phyloP scores from a whole-genome alignment of 2,797 vertebrate species.

The Gastrophryne carolinensis region DNA sequence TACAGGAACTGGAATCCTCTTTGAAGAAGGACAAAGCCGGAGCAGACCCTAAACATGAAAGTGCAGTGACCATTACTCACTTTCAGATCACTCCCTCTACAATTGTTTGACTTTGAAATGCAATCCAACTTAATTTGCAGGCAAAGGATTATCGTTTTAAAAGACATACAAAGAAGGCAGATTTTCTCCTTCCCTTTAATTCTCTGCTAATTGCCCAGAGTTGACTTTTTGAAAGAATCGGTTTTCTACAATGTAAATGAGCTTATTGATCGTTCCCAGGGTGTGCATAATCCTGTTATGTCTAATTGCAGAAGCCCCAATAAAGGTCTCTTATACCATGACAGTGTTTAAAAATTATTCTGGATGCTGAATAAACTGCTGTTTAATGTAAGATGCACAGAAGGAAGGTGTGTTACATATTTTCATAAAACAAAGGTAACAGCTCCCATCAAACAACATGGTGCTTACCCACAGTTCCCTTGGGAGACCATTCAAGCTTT shows the following conservation, averaged over 20 bases:
- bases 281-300: constrained; percentile 33
- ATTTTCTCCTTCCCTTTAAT: constrained; percentile 13
- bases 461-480: too few relatives aligned
- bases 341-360: neutral
- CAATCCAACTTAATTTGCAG: constrained; percentile 35
- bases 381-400: too few relatives aligned
- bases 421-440: too few relatives aligned
- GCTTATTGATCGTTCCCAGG: constrained; percentile 39
- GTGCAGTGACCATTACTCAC: constrained; percentile 26
- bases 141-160: constrained; percentile 29
- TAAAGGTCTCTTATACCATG: neutral
- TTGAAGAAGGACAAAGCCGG: constrained; percentile 1
- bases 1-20: neutral
- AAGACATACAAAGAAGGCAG: constrained; percentile 12
- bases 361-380: neutral
- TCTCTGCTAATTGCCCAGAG: constrained; percentile 32
- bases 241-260: constrained; percentile 22
- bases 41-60: neutral
- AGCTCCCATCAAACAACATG: too few relatives aligned
- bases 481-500: too few relatives aligned
- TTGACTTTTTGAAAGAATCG: constrained; percentile 28
- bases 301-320: constrained; percentile 5
- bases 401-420: too few relatives aligned
- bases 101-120: constrained; percentile 44
- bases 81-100: constrained; percentile 27